Base-by-base conservation (phyloP, 1,140 invertebrate species). In the Pseudobourletiella spinata region DNA sequence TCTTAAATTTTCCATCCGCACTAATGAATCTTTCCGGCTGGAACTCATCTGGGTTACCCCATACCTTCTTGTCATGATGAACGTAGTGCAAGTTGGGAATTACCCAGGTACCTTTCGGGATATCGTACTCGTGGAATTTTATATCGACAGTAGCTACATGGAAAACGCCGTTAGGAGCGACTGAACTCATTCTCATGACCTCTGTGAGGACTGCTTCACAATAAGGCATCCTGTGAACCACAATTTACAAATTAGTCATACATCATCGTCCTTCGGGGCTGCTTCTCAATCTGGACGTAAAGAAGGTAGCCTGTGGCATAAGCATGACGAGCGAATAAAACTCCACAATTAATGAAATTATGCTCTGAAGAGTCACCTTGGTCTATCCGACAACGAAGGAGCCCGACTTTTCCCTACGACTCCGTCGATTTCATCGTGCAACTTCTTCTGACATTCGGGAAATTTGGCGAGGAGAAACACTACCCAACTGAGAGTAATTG, bases 381-480 rank as follows among this genome's bases (percentile, higher is more conserved):
- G 30, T 22, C 51, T 30, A 30, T 60, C 48, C 1, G 22, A 15
- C 8, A 56, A 25, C 14, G 59, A 57, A 6, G 76, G 74, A 4
- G 59, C 22, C 14, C 72, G 60, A 16, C 72, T 56, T 2, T 8
- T 2, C 16, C 76, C 78, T 43, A 79, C 60, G 1, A 75, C 71
- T 6, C 55, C 6, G 25, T 76, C 72, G 3, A 80, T 72, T 63
- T 80, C 79, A 15, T 72, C 56, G 54, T 73, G 71, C 8, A 79
- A 56, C 28, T 72, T 69, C 14, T 71, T 56, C 64, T 79, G 77
- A 11, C 76, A 65, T 11, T 77, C 68, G 0, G 73, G 74, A 65
- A 79, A 56, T 35, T 73, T 67, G 0, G 74, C 43, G 16, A 78
- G 57, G 18, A 76, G 70, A 4, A 79, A 57, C 11, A 78, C 50